Evolutionary conservation across 2,797 vertebrate genomes (phyloP).

Genomic region (Champsocephalus gunnari): DNA sequence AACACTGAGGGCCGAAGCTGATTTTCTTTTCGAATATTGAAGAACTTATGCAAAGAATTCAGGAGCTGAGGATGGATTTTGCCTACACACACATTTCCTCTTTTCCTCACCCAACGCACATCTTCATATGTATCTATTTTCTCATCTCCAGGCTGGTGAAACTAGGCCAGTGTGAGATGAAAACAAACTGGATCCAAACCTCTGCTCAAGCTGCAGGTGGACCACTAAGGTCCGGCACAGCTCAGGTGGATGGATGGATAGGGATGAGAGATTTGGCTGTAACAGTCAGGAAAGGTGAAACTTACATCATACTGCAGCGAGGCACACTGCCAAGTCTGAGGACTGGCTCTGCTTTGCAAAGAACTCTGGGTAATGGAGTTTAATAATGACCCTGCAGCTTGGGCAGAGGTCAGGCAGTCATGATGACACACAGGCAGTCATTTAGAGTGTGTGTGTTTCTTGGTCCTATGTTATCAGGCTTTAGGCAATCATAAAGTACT

Average conservation of each 20-base stretch:
- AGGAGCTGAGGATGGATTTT: constrained; percentile 36
- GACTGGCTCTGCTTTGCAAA: constrained; percentile 33
- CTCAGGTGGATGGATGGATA: constrained; percentile 38
- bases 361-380: constrained; percentile 39
- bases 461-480: background rate
- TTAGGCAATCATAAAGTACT: background rate
- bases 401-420: constrained; percentile 4
- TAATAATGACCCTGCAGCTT: constrained; percentile 28
- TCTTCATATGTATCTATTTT: background rate
- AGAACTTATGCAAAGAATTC: constrained; percentile 32
- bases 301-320: constrained; percentile 25
- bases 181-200: constrained; percentile 73
- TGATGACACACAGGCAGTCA: background rate
- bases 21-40: background rate
- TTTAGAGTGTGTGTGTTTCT: background rate
- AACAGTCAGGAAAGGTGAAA: constrained; percentile 27
- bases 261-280: constrained; percentile 20
- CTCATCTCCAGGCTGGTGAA: background rate
- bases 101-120: constrained; percentile 14
- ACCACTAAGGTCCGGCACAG: constrained; percentile 36
- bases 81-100: background rate
- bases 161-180: constrained; percentile 57
- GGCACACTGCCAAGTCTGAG: constrained; percentile 33
- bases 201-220: constrained; percentile 43
- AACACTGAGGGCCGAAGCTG: too few species aligned